Conservation (phyloP, 1,140 invertebrate species). For the Eciton burchellii region DNA sequence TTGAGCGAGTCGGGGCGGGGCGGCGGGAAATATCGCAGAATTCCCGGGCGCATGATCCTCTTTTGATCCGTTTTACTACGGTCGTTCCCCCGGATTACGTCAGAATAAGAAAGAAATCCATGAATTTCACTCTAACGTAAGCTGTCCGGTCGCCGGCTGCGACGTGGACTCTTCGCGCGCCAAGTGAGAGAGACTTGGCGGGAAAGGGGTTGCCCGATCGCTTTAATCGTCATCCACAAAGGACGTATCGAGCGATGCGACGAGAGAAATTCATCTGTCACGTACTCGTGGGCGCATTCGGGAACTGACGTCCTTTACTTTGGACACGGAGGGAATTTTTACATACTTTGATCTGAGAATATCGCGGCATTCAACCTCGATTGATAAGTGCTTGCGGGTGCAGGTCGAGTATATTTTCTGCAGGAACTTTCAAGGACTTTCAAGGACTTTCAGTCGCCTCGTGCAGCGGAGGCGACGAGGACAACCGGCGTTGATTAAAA, state of each 20-base stretch:
- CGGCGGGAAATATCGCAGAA: constrained; percentile 39
- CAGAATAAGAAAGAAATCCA: constrained; percentile 78
- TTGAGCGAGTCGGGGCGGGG: constrained; percentile 60
- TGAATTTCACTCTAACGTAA: constrained; percentile 53
- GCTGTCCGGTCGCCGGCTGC: constrained; percentile 4
- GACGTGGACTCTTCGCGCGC: no score
- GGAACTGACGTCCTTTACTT: no score
- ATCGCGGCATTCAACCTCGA: not conserved
- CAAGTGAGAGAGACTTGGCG: no score
- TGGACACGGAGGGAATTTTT: no score
- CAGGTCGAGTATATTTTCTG: constrained; percentile 5
- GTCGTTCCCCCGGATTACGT: constrained; percentile 81
- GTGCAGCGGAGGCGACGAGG: constrained; percentile 6
- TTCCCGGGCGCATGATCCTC: constrained; percentile 80
- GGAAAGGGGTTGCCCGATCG: no score
- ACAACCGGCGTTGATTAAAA: constrained; percentile 52
- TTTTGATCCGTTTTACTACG: constrained; percentile 83
- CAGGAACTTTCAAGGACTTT: not conserved
- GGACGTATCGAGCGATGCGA: no score
- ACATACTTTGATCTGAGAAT: no score
- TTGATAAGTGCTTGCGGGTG: not conserved
- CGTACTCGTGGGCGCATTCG: no score
- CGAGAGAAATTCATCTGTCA: no score
- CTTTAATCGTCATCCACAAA: no score
- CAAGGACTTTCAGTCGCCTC: constrained; percentile 14